A percentile compares a stretch with the other conserved stretches of the same genome.
phyloP scores from a whole-genome alignment of 2,113 vertebrate species.

The Oreotrochilus melanogaster region DNA sequence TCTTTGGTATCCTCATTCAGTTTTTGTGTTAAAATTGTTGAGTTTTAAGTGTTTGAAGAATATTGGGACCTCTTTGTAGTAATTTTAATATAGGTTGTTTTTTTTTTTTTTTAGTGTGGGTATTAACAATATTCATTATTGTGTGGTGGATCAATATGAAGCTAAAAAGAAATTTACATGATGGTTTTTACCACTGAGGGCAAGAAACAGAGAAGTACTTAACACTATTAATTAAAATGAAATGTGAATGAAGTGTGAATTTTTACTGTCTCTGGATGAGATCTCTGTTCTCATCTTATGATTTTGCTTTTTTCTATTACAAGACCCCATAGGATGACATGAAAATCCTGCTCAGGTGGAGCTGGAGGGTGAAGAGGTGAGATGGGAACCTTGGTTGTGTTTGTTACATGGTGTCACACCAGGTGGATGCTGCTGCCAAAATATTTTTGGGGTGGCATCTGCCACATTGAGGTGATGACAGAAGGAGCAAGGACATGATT shows the following conservation, averaged over 20 bases:
- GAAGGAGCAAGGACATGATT: background rate
- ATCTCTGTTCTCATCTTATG: background rate
- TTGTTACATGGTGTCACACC: background rate
- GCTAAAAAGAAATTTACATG: background rate
- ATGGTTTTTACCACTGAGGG: background rate
- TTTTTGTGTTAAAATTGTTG: background rate
- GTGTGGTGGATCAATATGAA: background rate
- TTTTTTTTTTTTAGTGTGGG: background rate
- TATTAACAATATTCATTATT: background rate
- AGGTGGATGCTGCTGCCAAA: background rate
- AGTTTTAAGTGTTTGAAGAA: background rate
- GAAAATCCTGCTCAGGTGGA: background rate
- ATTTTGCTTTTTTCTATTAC: background rate
- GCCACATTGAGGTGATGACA: background rate
- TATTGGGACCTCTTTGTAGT: background rate
- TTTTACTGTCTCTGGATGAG: background rate
- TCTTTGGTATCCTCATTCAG: background rate
- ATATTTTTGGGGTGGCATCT: background rate
- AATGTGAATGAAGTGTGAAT: background rate
- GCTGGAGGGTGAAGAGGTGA: background rate
- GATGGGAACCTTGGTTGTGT: rapidly evolving
- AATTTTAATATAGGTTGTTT: background rate
- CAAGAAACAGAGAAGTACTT: background rate
- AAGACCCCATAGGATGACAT: rapidly evolving
- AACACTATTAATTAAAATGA: slow-evolving; percentile 33